A percentile compares a stretch with the other conserved stretches of the same genome.
Conservation (phyloP, 2,113 vertebrate species). For the Electrona antarctica region DNA sequence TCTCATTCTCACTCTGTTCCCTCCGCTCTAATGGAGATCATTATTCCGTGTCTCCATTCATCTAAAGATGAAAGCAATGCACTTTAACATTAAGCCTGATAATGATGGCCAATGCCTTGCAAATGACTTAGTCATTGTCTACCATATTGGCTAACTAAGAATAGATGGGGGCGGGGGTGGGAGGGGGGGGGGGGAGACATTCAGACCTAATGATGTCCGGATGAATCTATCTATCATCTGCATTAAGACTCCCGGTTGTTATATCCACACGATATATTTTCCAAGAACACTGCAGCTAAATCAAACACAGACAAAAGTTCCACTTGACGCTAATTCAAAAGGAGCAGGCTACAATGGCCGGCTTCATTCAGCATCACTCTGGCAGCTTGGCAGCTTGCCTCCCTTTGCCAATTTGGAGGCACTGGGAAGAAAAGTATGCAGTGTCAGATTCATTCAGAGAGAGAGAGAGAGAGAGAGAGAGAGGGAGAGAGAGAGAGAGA, state of each 20-base stretch:
- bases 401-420: conserved; percentile 39
- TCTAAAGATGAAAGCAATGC: no score
- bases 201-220: conserved; percentile 53
- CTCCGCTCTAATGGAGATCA: no score
- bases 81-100: conserved; percentile 35
- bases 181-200: not conserved
- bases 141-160: conserved; percentile 30
- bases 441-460: conserved; percentile 53
- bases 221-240: conserved; percentile 47
- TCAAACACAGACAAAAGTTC: conserved; percentile 45
- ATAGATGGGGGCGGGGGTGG: conserved; percentile 18
- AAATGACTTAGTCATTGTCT: conserved; percentile 63
- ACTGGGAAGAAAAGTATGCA: conserved; percentile 22
- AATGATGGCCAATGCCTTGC: conserved; percentile 60
- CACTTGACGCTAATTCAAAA: conserved; percentile 31
- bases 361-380: conserved; percentile 33
- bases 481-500: no score
- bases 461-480: not conserved
- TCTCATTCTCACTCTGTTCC: no score
- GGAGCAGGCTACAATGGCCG: conserved; percentile 23
- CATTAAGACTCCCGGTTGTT: conserved; percentile 44
- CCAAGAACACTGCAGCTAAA: conserved; percentile 23
- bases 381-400: conserved; percentile 31
- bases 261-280: conserved; percentile 45
- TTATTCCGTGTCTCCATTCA: no score